Conservation (phyloP, 2,888 invertebrate genomes). For the Xylota segnis region DNA sequence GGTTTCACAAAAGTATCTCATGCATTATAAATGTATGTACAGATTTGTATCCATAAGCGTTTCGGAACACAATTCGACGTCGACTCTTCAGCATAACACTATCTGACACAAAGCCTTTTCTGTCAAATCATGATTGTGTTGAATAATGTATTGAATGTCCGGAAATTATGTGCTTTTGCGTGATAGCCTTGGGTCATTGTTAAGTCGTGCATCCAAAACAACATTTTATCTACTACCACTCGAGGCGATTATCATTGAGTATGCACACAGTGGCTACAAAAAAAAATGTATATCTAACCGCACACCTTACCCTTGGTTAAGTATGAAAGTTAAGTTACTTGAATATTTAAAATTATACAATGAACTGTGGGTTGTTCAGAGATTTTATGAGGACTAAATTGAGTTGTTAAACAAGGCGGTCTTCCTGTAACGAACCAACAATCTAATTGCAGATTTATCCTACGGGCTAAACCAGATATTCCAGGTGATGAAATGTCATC, state of each 20-base stretch:
- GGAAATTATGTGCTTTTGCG: constrained; percentile 61
- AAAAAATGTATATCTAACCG: constrained; percentile 26
- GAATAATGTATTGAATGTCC: constrained; percentile 69
- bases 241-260: constrained; percentile 31
- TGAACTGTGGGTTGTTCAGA: constrained; percentile 20
- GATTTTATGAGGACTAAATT: constrained; percentile 50
- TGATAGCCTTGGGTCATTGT: constrained; percentile 58
- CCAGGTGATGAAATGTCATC: neutral
- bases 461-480: neutral
- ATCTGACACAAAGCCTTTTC: constrained; percentile 63
- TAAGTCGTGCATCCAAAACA: constrained; percentile 50
- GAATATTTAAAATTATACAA: constrained; percentile 50
- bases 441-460: neutral
- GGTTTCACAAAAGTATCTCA: constrained; percentile 53
- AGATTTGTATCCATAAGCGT: constrained; percentile 60
- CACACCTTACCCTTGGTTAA: constrained; percentile 1
- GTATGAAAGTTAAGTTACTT: constrained; percentile 21
- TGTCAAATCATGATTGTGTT: constrained; percentile 68
- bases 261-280: constrained; percentile 23
- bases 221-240: constrained; percentile 54
- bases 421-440: too few relatives aligned
- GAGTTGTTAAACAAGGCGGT: constrained; percentile 11
- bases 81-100: neutral
- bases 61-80: constrained; percentile 19
- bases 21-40: constrained; percentile 56